A percentile compares a stretch with the other conserved stretches of the same genome.
These are phyloP conservation scores for Cynodonichthys magdalenae DNA, from an alignment of 2,797 vertebrate species.

Conservation along the genomic window DNA sequence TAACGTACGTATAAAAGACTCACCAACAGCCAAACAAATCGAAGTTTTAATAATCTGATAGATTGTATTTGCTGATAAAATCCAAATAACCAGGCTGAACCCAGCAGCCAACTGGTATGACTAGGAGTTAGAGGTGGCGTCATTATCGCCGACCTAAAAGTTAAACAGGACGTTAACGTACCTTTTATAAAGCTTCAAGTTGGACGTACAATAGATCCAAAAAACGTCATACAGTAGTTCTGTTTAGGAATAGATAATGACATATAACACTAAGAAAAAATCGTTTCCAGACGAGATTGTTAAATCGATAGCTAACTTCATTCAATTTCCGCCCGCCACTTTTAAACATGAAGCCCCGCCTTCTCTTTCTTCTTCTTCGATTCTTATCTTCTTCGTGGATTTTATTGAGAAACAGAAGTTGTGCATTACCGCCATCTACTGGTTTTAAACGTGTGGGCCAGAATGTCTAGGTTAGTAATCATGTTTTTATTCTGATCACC, in stretches of 20 bases:
- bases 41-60: neutral
- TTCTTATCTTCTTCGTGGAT: too few species aligned
- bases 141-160: neutral
- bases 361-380: constrained; percentile 42
- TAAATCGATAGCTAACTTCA: neutral
- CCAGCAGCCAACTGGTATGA: too few species aligned
- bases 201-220: neutral
- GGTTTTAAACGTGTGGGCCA: too few species aligned
- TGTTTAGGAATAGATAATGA: accelerated
- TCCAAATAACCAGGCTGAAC: accelerated
- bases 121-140: neutral
- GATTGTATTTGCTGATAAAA: neutral
- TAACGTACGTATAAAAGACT: too few species aligned
- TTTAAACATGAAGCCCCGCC: constrained; percentile 76
- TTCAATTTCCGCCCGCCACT: constrained; percentile 73
- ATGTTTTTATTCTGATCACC: too few species aligned
- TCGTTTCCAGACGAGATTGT: neutral
- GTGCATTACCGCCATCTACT: too few species aligned
- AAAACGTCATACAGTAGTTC: constrained; percentile 5
- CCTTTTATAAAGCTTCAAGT: constrained; percentile 33
- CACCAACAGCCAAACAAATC: neutral
- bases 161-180: constrained; percentile 17
- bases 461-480: too few species aligned
- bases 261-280: neutral
- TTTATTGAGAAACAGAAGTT: too few species aligned